Percentiles rank a stretch among this genome's conserved stretches.
phyloP scores from a whole-genome alignment of 2,888 invertebrate genomes.

The Philhelius pedissequus region DNA sequence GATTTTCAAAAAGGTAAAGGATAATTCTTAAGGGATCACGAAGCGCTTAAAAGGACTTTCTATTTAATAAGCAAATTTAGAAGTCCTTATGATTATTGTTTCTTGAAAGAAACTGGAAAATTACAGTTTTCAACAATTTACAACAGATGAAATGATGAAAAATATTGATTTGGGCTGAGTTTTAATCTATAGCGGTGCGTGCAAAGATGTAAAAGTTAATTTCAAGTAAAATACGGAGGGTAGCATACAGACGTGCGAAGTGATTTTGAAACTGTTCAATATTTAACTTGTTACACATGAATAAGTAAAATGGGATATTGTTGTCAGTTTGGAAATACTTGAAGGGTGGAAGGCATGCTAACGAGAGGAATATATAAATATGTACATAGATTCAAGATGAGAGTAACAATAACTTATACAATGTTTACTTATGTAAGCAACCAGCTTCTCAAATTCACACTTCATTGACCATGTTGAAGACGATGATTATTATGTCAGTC shows the following conservation, averaged over 20 bases:
- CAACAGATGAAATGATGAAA: neutral
- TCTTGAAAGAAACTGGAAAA: slow-evolving; percentile 49
- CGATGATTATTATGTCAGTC: slow-evolving; percentile 10
- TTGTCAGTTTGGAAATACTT: neutral
- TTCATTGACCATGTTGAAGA: slow-evolving; percentile 17
- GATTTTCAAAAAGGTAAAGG: slow-evolving; percentile 35
- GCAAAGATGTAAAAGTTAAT: slow-evolving; percentile 60
- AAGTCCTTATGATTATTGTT: slow-evolving; percentile 55
- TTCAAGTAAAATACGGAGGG: slow-evolving; percentile 4
- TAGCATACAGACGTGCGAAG: neutral
- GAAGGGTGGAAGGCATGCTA: neutral
- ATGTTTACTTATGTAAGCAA: slow-evolving; percentile 15
- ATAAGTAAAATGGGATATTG: slow-evolving; percentile 47
- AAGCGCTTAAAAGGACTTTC: slow-evolving; percentile 16
- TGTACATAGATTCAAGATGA: neutral
- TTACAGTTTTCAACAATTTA: slow-evolving; percentile 31
- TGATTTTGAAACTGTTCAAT: slow-evolving; percentile 46
- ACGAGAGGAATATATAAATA: neutral
- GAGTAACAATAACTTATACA: neutral
- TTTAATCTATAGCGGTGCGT: slow-evolving; percentile 52
- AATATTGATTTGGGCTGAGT: neutral
- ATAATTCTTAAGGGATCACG: slow-evolving; percentile 49
- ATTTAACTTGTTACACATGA: slow-evolving; percentile 64
- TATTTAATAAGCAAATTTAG: slow-evolving; percentile 13
- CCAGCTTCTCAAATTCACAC: neutral